phyloP scores from a whole-genome alignment of 2,113 vertebrate species.

The Epinephelus cyanopodus region DNA sequence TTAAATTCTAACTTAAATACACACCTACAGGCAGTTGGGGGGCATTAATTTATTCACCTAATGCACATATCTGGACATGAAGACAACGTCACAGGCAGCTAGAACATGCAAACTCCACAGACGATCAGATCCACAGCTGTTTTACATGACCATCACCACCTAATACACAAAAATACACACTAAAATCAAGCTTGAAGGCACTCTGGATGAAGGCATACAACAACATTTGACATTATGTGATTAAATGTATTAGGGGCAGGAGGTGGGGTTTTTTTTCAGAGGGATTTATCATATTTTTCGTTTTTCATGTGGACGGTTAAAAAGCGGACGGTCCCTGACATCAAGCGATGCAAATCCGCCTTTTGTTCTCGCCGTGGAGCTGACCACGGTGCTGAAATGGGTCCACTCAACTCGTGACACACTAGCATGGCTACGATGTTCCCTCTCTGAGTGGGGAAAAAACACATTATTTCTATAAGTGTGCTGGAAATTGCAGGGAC shows the following conservation, averaged over 20 bases:
- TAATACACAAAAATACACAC: not conserved
- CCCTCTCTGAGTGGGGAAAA: not conserved
- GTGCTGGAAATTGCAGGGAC: not conserved
- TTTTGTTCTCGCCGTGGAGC: conserved; percentile 86
- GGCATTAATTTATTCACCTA: not conserved
- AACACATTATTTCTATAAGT: not conserved
- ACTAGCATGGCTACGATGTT: not conserved
- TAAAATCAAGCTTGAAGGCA: not conserved
- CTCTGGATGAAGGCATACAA: not conserved
- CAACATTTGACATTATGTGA: too few relatives aligned
- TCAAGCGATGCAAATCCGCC: conserved; percentile 83
- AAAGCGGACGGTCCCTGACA: conserved; percentile 77
- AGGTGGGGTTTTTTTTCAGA: not conserved
- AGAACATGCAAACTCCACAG: not conserved
- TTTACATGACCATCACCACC: not conserved
- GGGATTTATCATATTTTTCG: conserved; percentile 36
- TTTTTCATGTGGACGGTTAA: conserved; percentile 33
- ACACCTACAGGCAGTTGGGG: too few relatives aligned
- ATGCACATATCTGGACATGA: not conserved
- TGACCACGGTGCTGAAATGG: conserved; percentile 85
- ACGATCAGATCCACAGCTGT: not conserved
- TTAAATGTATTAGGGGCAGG: not conserved
- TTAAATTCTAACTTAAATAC: too few relatives aligned
- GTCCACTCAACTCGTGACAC: conserved; percentile 46
- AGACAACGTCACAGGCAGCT: not conserved